Evolutionary conservation across 2,888 invertebrate genomes (phyloP), one percentile per base, ranked within the genome.

Genomic region (Patella caerulea): DNA sequence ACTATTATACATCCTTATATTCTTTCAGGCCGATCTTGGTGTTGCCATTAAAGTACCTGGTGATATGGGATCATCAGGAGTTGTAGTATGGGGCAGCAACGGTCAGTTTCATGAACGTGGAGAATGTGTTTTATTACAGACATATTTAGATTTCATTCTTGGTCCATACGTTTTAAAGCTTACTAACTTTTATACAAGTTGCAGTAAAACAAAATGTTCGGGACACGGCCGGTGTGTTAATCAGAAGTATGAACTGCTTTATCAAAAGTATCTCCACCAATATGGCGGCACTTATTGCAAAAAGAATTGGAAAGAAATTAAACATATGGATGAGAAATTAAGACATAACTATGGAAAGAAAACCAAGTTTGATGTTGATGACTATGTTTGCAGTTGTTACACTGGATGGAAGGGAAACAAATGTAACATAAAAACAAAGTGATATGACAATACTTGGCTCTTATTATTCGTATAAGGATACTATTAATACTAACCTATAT

Each of bases 21-120:
- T 45, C 70, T 81, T 82, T 17, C 80, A 89, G 89, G 74, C 70
- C 9, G 87, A 88, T 65, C 79, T 89, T 12, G 74, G 79, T 15
- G 81, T 82, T 53, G 83, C 88, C 17, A 83, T 89, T 5, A 73
- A 76, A 7, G 82, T 86, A 73, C 79, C 87, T 14, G 85, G 85
- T 52, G 80, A 85, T 71, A 83, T 84, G 73, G 88, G 88, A 24
- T 78, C 86, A 2, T 84, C 85, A 24, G 89, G 88, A 1, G 83
- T 86, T 15, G 82, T 86, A n/a, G 69, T 89, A 53, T 89, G 89
- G 89, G 88, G 83, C 12, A 86, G 84, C 45, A 83, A 83, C 0
- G 34, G 54, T 17, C 74, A 75, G 12, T 83, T 86, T 72, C 55
- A 74, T 55, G 83, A 78, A n/a, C 77, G 74, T 69, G 71, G 78